A percentile compares a stretch with the other conserved stretches of the same genome.
Conservation (phyloP, 2,797 vertebrate species). For the Hylomyscus alleni region DNA sequence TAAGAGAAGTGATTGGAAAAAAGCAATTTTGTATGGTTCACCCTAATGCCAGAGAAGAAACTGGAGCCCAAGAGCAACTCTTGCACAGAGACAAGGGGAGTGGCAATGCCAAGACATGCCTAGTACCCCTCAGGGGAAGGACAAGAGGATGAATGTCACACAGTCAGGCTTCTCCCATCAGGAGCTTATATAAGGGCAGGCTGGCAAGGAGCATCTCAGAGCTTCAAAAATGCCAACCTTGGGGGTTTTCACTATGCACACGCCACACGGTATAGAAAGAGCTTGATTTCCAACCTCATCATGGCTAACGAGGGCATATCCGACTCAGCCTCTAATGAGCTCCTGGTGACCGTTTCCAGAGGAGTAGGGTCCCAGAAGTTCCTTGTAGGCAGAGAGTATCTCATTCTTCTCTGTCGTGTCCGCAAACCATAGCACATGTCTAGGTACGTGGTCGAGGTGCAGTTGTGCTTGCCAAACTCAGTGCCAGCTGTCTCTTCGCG, state of each 20-base stretch:
- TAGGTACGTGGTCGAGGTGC: background rate
- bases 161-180: background rate
- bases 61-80: background rate
- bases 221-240: background rate
- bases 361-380: background rate
- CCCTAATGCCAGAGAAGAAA: conserved; percentile 15
- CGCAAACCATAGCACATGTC: background rate
- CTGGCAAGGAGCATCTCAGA: background rate
- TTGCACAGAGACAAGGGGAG: background rate
- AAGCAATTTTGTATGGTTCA: background rate
- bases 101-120: background rate
- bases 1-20: background rate
- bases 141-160: background rate
- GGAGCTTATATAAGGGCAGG: background rate
- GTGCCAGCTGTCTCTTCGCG: background rate
- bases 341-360: background rate
- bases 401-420: background rate
- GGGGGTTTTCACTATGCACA: background rate
- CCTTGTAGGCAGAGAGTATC: background rate
- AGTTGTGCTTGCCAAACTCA: background rate
- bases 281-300: background rate
- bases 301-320: background rate
- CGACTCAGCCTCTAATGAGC: background rate
- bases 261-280: background rate
- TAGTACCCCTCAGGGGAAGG: background rate